These are phyloP conservation scores for Bombus affinis DNA, from an alignment of 1,140 invertebrate genomes.

Conservation along the genomic window DNA sequence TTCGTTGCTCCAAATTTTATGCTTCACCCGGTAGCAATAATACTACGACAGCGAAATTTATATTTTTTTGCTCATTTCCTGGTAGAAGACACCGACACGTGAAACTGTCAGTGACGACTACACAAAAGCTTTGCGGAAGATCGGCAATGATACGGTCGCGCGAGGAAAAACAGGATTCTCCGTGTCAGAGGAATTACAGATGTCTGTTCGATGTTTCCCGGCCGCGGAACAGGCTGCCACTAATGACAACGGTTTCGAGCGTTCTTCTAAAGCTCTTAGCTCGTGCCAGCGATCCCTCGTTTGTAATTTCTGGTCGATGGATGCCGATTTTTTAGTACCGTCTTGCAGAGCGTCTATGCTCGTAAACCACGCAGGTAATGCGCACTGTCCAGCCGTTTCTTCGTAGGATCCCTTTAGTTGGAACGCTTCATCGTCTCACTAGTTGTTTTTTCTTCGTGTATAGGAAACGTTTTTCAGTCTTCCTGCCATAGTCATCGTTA, in stretches of 20 bases:
- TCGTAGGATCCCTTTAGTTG: not conserved
- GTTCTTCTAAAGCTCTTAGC: slow-evolving; percentile 43
- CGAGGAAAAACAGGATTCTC: not conserved
- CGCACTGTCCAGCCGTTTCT: slow-evolving; percentile 15
- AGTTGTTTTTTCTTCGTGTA: not conserved
- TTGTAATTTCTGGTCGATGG: slow-evolving; percentile 25
- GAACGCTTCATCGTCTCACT: not conserved
- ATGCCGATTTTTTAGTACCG: slow-evolving; percentile 22
- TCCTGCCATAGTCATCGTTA: not conserved
- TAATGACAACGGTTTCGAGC: slow-evolving; percentile 45
- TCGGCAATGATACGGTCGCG: not conserved
- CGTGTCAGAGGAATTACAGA: slow-evolving; percentile 34
- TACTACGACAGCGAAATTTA: not conserved
- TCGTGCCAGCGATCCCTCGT: slow-evolving; percentile 49
- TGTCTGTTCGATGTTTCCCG: slow-evolving; percentile 34
- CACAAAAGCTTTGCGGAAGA: slow-evolving; percentile 8
- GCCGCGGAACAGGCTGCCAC: not conserved
- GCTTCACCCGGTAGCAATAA: too few species aligned
- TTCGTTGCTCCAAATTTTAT: not conserved
- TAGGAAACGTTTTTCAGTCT: not conserved
- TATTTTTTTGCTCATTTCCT: not conserved
- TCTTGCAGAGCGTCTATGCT: not conserved
- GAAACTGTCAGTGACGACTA: not conserved
- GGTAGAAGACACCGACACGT: not conserved
- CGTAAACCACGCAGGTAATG: slow-evolving; percentile 49